Conservation (phyloP, 2,888 invertebrate genomes). For the Iphiclides podalirius region DNA sequence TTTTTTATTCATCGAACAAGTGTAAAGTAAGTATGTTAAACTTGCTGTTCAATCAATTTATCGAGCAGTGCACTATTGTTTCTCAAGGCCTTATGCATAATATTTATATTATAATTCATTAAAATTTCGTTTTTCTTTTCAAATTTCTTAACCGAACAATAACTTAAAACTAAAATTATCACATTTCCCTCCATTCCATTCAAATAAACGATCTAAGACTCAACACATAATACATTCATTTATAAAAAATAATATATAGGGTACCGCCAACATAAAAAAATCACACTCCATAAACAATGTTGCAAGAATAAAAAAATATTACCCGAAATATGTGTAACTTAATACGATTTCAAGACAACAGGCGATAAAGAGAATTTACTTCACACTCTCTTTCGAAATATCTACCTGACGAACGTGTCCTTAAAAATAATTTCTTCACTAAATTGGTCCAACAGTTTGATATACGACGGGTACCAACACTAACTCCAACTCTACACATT, state of each 20-base stretch:
- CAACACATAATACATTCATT: neutral
- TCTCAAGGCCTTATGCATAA: too few relatives aligned
- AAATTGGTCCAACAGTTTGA: constrained; percentile 12
- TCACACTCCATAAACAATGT: neutral
- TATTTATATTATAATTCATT: neutral
- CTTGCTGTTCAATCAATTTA: too few relatives aligned
- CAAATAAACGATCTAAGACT: constrained; percentile 10
- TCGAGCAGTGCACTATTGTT: too few relatives aligned
- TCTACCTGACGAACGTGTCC: constrained; percentile 4
- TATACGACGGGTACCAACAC: constrained; percentile 4
- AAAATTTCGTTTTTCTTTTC: too few relatives aligned
- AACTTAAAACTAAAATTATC: constrained; percentile 15
- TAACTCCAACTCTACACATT: neutral
- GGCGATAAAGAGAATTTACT: too few relatives aligned
- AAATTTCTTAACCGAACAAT: too few relatives aligned
- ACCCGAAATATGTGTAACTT: neutral
- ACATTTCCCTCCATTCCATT: constrained; percentile 19
- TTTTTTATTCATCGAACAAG: too few relatives aligned
- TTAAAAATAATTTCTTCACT: constrained; percentile 1
- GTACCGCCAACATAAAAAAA: neutral
- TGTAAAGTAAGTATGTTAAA: too few relatives aligned
- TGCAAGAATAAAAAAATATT: neutral
- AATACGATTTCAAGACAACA: too few relatives aligned
- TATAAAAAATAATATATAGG: too few relatives aligned
- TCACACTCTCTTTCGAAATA: too few relatives aligned